phyloP scores from a whole-genome alignment of 2,888 invertebrate genomes.

The Drosophila affinis region DNA sequence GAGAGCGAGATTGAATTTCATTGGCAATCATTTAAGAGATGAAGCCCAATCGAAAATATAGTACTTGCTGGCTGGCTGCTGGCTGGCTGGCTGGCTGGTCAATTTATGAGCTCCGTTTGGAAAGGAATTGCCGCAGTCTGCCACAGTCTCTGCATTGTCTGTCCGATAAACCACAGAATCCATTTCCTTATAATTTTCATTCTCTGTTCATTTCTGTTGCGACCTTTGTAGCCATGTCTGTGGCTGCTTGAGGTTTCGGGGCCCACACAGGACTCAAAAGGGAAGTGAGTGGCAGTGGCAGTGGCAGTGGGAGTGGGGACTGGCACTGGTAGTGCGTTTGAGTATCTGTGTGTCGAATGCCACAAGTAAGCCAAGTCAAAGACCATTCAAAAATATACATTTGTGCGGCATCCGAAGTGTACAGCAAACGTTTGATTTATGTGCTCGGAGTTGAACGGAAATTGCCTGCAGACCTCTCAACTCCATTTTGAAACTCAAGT shows the following conservation, averaged over 20 bases:
- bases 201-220: slow-evolving; percentile 44
- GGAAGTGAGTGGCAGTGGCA: slow-evolving; percentile 12
- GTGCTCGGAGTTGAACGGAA: slow-evolving; percentile 19
- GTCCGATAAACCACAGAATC: slow-evolving; percentile 58
- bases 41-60: not conserved
- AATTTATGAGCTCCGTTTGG: slow-evolving; percentile 21
- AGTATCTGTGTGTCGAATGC: slow-evolving; percentile 38
- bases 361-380: slow-evolving; percentile 33
- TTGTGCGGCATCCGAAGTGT: not conserved
- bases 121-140: not conserved
- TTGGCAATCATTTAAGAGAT: not conserved
- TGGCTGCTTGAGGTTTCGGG: too few relatives aligned
- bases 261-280: slow-evolving; percentile 10
- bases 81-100: not conserved
- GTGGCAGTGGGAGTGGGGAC: too few relatives aligned
- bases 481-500: slow-evolving; percentile 23
- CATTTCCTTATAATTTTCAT: slow-evolving; percentile 78
- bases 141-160: not conserved
- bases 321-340: slow-evolving; percentile 17
- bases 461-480: not conserved
- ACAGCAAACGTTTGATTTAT: slow-evolving; percentile 53
- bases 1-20: not conserved
- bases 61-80: too few relatives aligned
- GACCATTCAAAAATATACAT: slow-evolving; percentile 39
- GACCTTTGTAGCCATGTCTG: slow-evolving; percentile 14